phyloP scores from a whole-genome alignment of 2,113 vertebrate genomes.

The Anseranas semipalmata region DNA sequence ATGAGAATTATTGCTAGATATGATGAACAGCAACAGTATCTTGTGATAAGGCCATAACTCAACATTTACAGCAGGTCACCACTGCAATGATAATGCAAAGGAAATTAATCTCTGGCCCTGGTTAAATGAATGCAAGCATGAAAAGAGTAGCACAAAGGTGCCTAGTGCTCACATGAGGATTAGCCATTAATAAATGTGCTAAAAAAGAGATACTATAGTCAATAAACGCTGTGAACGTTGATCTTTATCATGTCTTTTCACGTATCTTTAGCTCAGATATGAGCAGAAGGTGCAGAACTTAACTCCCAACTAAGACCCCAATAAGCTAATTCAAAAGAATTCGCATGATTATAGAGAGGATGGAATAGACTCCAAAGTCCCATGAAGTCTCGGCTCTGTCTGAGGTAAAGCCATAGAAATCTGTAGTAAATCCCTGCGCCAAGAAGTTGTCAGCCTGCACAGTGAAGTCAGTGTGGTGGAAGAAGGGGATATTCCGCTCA shows the following conservation, averaged over 20 bases:
- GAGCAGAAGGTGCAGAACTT: neutral
- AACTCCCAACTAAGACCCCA: neutral
- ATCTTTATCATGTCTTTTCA: too few relatives aligned
- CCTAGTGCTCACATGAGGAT: accelerated
- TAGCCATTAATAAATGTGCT: neutral
- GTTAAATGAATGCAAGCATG: slow-evolving; percentile 45
- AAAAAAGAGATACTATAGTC: neutral
- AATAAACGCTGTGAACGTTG: neutral
- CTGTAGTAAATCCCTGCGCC: neutral
- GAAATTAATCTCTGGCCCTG: slow-evolving; percentile 71
- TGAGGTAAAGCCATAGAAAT: neutral
- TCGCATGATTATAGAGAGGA: accelerated
- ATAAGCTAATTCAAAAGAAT: neutral
- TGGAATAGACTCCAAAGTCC: neutral
- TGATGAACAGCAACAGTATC: slow-evolving; percentile 57
- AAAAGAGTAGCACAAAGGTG: neutral
- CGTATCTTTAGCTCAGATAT: neutral
- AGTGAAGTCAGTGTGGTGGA: accelerated
- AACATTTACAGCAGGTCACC: slow-evolving; percentile 64
- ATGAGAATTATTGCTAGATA: slow-evolving; percentile 54
- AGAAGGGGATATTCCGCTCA: neutral
- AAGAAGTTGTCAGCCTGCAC: too few relatives aligned
- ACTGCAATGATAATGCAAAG: slow-evolving; percentile 51
- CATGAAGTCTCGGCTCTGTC: neutral
- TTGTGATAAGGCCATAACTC: slow-evolving; percentile 69